phyloP scores from a whole-genome alignment of 2,113 vertebrate genomes.

The Ploceus nigricollis region DNA sequence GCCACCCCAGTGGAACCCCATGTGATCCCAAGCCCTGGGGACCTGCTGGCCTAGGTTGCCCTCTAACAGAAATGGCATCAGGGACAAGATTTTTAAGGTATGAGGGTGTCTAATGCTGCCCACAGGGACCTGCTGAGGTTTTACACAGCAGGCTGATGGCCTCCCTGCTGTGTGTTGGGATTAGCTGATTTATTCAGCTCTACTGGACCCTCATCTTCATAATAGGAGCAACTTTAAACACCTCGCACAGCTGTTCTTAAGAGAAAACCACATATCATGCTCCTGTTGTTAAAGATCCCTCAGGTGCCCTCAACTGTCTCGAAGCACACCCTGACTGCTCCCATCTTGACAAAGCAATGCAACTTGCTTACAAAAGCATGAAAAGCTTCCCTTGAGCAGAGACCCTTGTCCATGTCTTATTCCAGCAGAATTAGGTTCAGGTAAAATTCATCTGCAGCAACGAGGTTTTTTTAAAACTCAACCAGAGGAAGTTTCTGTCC shows the following conservation, averaged over 20 bases:
- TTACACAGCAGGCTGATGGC: not conserved
- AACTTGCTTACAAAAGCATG: not conserved
- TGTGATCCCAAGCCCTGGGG: fast-evolving
- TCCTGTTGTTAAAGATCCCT: not conserved
- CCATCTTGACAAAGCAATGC: not conserved
- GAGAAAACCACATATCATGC: fast-evolving
- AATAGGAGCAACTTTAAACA: not conserved
- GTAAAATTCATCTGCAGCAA: not conserved
- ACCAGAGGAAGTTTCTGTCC: not conserved
- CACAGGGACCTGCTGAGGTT: not conserved
- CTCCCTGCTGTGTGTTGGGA: fast-evolving
- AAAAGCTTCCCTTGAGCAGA: not conserved
- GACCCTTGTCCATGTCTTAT: not conserved
- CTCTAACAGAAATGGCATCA: not conserved
- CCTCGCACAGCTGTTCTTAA: not conserved
- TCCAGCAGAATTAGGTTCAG: not conserved
- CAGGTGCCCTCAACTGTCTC: fast-evolving
- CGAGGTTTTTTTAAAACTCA: not conserved
- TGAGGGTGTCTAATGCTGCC: not conserved
- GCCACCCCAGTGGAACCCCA: not conserved
- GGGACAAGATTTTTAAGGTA: not conserved
- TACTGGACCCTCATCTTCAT: not conserved
- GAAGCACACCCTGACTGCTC: not conserved
- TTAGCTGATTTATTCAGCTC: not conserved
- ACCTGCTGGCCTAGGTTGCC: not conserved